Evolutionary conservation across 2,113 vertebrate species (phyloP), one percentile per base, ranked within the genome.

Genomic region (Cathartes aura): DNA sequence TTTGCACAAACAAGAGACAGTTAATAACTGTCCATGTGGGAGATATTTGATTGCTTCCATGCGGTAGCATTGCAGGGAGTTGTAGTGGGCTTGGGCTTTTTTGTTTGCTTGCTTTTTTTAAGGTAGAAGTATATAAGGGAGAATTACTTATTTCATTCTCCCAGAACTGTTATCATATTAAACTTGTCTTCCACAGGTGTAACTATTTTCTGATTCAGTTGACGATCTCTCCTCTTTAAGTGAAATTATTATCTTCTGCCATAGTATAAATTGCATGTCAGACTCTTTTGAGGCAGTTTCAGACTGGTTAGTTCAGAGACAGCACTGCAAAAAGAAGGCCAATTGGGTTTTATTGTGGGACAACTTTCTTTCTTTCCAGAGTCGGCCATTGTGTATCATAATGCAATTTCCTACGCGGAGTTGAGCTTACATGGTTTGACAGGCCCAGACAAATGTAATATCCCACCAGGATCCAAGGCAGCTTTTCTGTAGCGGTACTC

Each of bases 291-390:
- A 96, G 92, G 97, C 58, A 3, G 56, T 96, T 97, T 97, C 90
- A 83, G 96, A 95, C 95, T 97, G 95, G 96, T 92, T 97, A 92
- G 89, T 82, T 96, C 95, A 82, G 94, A 98, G 97, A 82, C 94
- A 97, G 91, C 58, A 6, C 75, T 42, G 59, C 40, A 45, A 23
- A 40, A 89, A 79, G 38, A 34, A 67, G 43, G 30, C 45, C 53
- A 82, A 55, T 95, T 89, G 13, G 9, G 26, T 78, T 96, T 87
- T 95, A 84, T 24, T 71, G 76, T 32, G 76, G 45, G 34, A 52
- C 85, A 93, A 56, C 45, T 85, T 75, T 30, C 5, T 60, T 29
- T 42, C 71, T 78, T 75, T 80, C 53, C 42, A 17, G 68, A 72
- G 93, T 40, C 11, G 27, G 52, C 16, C 2, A 3, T 62, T 66